phyloP scores from a whole-genome alignment of 1,140 invertebrate genomes.

The Chionoecetes opilio region DNA sequence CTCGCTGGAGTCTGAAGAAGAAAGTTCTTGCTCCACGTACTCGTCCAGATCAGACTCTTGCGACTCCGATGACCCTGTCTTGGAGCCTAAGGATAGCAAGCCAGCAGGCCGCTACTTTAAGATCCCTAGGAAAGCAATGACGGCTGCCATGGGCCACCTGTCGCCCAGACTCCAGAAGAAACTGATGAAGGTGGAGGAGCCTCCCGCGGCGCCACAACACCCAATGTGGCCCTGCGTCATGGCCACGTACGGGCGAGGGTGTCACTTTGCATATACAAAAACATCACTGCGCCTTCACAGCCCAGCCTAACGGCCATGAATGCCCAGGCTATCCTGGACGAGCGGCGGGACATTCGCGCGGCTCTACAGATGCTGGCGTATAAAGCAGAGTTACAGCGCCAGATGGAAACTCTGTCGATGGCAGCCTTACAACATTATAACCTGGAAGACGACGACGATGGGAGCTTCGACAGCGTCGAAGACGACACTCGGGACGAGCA shows the following conservation, averaged over 20 bases:
- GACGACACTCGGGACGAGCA: not conserved
- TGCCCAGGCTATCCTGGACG: conserved; percentile 60
- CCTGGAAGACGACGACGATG: not conserved
- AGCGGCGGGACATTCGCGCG: conserved; percentile 52
- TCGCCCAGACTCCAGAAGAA: conserved; percentile 63
- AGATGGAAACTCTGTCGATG: not conserved
- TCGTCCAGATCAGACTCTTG: conserved; percentile 52
- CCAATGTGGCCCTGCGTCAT: conserved; percentile 67
- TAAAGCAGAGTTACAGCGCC: conserved; percentile 37
- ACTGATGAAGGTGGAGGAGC: not conserved
- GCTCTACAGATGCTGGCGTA: conserved; percentile 45
- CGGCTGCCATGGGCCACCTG: conserved; percentile 50
- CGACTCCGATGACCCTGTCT: conserved; percentile 46
- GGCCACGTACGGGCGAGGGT: conserved; percentile 65
- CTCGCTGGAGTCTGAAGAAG: conserved; percentile 12
- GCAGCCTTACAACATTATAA: not conserved
- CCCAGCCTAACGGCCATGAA: conserved; percentile 72
- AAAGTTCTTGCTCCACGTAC: not conserved
- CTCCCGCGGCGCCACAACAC: not conserved
- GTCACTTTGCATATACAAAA: conserved; percentile 53
- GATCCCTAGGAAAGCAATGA: conserved; percentile 31
- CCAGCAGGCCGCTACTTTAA: conserved; percentile 6
- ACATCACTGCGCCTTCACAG: conserved; percentile 34
- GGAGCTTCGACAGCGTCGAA: not conserved
- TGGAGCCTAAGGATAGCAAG: not conserved